Evolutionary conservation across 2,888 invertebrate species (phyloP).

Genomic region (Conomelus anceps): DNA sequence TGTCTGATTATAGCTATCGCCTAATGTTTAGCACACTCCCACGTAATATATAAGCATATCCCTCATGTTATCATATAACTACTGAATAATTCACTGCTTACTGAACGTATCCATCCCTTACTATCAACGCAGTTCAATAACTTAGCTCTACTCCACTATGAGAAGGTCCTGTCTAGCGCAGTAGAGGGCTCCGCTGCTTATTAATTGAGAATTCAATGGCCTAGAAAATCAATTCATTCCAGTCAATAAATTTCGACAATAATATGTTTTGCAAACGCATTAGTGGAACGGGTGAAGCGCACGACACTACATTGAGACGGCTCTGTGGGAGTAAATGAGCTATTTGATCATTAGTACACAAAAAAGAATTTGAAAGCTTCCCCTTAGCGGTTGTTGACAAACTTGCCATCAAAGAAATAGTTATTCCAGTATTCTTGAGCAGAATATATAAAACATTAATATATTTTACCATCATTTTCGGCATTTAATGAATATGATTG

Average conservation of each 20-base stretch:
- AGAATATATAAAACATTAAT: too few species aligned
- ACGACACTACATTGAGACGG: background rate
- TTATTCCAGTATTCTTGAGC: background rate
- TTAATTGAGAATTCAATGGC: conserved; percentile 7
- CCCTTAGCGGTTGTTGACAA: background rate
- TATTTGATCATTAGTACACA: background rate
- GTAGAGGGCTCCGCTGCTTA: background rate
- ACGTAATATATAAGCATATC: background rate
- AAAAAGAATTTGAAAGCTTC: background rate
- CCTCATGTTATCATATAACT: background rate
- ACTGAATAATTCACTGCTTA: background rate
- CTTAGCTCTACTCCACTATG: background rate
- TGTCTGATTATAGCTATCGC: too few species aligned
- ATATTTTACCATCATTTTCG: too few species aligned
- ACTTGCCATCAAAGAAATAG: background rate
- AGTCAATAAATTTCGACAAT: conserved; percentile 4
- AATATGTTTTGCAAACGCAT: conserved; percentile 5
- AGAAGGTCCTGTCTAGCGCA: background rate
- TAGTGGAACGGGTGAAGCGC: background rate
- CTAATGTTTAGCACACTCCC: background rate
- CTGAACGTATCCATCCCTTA: background rate
- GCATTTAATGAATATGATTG: too few species aligned
- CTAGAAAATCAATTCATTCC: conserved; percentile 11
- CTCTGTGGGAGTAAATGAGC: too few species aligned
- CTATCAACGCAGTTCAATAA: background rate